These are phyloP conservation scores for Scortum barcoo DNA, from an alignment of 2,113 vertebrate species.

Conservation along the genomic window DNA sequence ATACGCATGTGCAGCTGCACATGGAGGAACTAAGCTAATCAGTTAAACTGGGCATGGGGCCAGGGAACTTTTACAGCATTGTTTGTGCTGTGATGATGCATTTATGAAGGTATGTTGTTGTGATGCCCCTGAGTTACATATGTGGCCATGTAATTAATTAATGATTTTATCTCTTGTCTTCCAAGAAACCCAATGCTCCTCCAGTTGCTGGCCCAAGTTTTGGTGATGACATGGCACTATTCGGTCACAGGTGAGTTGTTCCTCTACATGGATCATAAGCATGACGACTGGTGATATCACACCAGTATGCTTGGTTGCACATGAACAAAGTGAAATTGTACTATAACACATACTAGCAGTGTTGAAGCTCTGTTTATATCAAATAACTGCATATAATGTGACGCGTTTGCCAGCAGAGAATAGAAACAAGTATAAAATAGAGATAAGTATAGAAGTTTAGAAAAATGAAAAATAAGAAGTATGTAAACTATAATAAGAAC, in stretches of 20 bases:
- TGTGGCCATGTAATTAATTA: background rate
- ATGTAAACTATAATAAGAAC: too few species aligned
- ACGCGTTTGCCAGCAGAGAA: background rate
- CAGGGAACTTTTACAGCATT: background rate
- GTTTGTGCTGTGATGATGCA: background rate
- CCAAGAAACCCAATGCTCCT: background rate
- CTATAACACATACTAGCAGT: background rate
- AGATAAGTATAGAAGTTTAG: too few species aligned
- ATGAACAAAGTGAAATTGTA: background rate
- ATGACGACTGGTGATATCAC: background rate
- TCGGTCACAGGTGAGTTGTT: slow-evolving; percentile 41
- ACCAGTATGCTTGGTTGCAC: background rate
- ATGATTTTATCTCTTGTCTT: background rate
- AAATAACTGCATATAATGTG: background rate
- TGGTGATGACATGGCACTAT: fast-evolving
- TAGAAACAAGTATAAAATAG: too few species aligned
- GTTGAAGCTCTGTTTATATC: background rate
- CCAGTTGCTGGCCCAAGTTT: background rate
- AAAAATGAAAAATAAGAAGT: too few species aligned
- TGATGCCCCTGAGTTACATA: background rate
- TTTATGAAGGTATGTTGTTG: background rate
- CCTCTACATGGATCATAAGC: background rate
- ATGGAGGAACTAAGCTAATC: too few species aligned
- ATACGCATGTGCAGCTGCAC: too few species aligned
- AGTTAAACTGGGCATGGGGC: too few species aligned